Evolutionary conservation across 2,113 vertebrate species (phyloP).

Genomic region (Xerus inauris): DNA sequence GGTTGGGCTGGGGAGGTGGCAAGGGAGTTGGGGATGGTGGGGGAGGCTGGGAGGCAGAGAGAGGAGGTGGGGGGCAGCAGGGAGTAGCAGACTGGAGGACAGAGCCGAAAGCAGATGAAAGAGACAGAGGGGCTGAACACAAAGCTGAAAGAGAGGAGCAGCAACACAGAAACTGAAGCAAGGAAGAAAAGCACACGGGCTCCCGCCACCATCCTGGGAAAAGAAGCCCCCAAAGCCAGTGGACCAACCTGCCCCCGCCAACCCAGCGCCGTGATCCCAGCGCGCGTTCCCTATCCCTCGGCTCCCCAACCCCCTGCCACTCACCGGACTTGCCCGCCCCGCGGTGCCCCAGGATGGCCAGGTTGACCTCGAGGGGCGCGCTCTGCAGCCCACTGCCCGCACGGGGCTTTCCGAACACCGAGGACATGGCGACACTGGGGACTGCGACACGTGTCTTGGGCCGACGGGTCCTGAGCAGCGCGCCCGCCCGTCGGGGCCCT

Average conservation of each 20-base stretch:
- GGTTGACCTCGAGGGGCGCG: conserved; percentile 87
- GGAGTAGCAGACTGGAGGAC: not conserved
- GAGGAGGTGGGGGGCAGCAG: not conserved
- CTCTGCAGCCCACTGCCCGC: conserved; percentile 74
- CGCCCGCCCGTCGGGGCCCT: not conserved
- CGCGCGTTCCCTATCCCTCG: no score
- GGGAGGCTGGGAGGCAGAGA: not conserved
- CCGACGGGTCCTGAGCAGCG: not conserved
- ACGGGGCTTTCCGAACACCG: conserved; percentile 92
- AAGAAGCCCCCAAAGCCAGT: not conserved
- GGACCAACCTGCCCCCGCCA: not conserved
- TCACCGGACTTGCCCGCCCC: conserved; percentile 94
- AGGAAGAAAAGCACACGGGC: not conserved
- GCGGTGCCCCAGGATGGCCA: conserved; percentile 92
- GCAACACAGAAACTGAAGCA: conserved; percentile 34
- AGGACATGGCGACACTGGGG: conserved; percentile 84
- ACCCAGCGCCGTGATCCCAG: not conserved
- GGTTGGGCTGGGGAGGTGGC: fast-evolving
- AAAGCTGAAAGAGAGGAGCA: not conserved
- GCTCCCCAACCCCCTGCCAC: conserved; percentile 6
- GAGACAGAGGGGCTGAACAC: not conserved
- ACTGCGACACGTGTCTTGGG: not conserved
- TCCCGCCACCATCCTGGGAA: not conserved
- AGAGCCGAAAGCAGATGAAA: not conserved
- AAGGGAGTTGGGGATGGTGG: not conserved